Evolutionary conservation across 2,113 vertebrate species (phyloP), one percentile per base, ranked within the genome.

Genomic region (Grammatotria lemairii): DNA sequence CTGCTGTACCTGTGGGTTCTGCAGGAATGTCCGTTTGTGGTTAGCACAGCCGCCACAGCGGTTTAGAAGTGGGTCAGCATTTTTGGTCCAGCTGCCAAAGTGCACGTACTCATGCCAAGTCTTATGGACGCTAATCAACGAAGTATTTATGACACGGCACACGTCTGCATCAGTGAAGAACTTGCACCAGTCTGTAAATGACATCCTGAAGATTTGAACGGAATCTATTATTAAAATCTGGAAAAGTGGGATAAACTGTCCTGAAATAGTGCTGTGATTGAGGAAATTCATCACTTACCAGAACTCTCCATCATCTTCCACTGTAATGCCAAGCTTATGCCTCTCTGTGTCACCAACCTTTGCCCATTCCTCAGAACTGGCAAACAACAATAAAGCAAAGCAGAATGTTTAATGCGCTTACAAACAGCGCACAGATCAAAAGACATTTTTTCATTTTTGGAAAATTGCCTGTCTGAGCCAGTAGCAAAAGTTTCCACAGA

Each of bases 221-320:
- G 8, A 82, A 38, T 10, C 9, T 3, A 11, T 75, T 2, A 16
- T 51, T 45, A 55, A 33, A n/a, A 51, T 78, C 12, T 10, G 7
- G n/a, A 63, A 57, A 51, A 75, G 21, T 81, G 12, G 10, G 54
- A 19, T 40, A 5, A 38, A 82, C 14, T 23, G 5, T 21, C 47
- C 49, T 40, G 33, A 2, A 40, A 33, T n/a, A 80, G 35, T 40
- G 9, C 8, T 31, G 4, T 12, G 26, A 35, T 2, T 9, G 5
- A 31, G 10, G n/a, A 49, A 33, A 45, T 9, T n/a, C 14, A 21
- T 33, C 16, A 42, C 84, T 97, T 87, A 99, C 98, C 98, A 99
- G 96, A 99, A 99, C 91, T 99, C 98, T 63, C 98, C 98, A 88
- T 99, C 98, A 2, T 99, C 97, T 84, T 93, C 95, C 65, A 99